Base-by-base conservation (phyloP, 2,888 invertebrate species). In the Brassicogethes aeneus region DNA sequence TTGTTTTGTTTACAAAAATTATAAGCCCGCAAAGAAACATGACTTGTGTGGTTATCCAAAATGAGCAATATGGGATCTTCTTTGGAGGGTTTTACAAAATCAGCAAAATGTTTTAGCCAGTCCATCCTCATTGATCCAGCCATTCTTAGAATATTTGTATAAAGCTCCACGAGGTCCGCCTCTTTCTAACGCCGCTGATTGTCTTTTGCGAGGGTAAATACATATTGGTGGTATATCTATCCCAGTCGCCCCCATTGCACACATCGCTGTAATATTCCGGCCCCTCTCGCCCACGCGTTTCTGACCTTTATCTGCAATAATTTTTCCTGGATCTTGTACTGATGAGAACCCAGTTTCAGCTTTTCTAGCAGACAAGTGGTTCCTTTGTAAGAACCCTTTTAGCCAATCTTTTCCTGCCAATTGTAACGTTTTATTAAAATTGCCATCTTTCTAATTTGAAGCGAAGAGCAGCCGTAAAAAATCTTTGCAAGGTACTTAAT, bases 161-260 rank as follows among this genome's bases (percentile, higher is more conserved):
- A 68, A 44, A 3, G 66, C 57, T 23, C 61, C 60, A 44, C 56
- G 41, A 47, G 65, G 66, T 12, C 68, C 68, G 57, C 62, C 64
- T 39, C 61, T 55, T 45, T 65, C 59, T 7, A 70, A 54, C 1
- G 46, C 43, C 8, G 62, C 60, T 34, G 60, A 61, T 62, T 66
- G 54, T 41, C 64, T 61, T 46, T 69, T 61, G 15, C 67, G 40
- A 1, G 67, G 67, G 42, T 62, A 71, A 36, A 71, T 69, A 50
- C 70, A 69, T 66, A 71, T 66, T 2, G 69, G 70, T 3, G 69
- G 68, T 16, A 70, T 54, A 47, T 50, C 69, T 10, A 42, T 37
- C 7, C 69, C 63, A 34, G 63, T 53, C 47, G 62, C 60, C 52
- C 56, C 69, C 57, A 68, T 62, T 12, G 64, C 55, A 55, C 64